A percentile compares a stretch with the other conserved stretches of the same genome.
Conservation (phyloP, 2,888 invertebrate genomes). For the Hydrotaea cyrtoneurina region DNA sequence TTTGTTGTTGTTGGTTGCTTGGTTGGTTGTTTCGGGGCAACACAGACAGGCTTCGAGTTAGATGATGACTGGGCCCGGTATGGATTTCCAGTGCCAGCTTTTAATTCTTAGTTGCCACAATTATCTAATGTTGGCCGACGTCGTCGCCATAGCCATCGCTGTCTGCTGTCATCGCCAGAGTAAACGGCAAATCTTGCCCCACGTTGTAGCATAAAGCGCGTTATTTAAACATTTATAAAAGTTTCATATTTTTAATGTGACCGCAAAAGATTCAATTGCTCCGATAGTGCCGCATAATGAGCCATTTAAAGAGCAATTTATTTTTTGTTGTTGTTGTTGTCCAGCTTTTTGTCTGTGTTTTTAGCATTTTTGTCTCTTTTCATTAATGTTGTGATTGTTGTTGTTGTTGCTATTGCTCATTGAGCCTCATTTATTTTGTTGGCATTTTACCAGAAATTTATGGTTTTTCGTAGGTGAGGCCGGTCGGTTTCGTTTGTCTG, state of each 20-base stretch:
- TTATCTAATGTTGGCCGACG: slow-evolving; percentile 32
- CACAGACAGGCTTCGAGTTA: neutral
- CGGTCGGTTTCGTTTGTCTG: neutral
- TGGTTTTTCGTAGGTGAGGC: slow-evolving; percentile 64
- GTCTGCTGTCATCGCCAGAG: neutral
- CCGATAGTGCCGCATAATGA: slow-evolving; percentile 65
- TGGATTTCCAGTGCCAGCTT: neutral
- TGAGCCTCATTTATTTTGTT: slow-evolving; percentile 62
- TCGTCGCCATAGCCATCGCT: neutral
- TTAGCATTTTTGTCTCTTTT: slow-evolving; percentile 9
- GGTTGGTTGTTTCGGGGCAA: neutral
- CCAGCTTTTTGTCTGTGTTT: neutral
- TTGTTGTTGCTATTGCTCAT: slow-evolving; percentile 40
- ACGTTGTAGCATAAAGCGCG: slow-evolving; percentile 31
- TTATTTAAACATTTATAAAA: slow-evolving; percentile 60
- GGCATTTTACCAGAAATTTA: slow-evolving; percentile 67
- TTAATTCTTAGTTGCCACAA: neutral
- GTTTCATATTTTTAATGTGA: slow-evolving; percentile 66
- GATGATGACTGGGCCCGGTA: too few species aligned
- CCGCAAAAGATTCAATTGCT: slow-evolving; percentile 67
- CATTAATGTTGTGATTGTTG: neutral
- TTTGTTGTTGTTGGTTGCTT: too few species aligned
- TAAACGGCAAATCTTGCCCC: neutral
- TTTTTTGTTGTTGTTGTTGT: slow-evolving; percentile 16
- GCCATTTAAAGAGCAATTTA: slow-evolving; percentile 67